Conservation (phyloP, 2,797 vertebrate species). For the Sylvilagus floridanus region DNA sequence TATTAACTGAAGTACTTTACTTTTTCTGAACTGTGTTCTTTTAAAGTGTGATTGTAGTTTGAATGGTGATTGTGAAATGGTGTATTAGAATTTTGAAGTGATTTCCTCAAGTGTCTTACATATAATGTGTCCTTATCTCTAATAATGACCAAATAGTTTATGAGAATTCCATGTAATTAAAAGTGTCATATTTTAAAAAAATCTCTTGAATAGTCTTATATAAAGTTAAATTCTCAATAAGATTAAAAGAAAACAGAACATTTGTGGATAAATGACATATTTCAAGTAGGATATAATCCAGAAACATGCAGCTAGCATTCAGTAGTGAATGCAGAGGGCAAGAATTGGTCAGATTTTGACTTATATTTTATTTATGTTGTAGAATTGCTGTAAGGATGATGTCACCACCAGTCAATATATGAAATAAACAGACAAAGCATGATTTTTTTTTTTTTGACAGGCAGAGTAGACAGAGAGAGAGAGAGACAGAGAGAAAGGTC, state of each 20-base stretch:
- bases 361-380: background rate
- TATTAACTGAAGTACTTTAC: constrained; percentile 69
- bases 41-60: constrained; percentile 31
- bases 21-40: constrained; percentile 58
- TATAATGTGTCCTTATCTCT: too few relatives aligned
- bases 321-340: background rate
- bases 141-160: background rate
- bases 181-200: background rate
- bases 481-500: too few relatives aligned
- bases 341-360: background rate
- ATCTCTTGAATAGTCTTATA: background rate
- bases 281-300: background rate
- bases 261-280: background rate
- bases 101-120: constrained; percentile 61
- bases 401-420: background rate
- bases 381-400: background rate
- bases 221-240: background rate
- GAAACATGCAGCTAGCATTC: background rate
- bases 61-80: constrained; percentile 62
- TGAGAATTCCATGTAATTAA: background rate
- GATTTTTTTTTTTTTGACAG: too few relatives aligned
- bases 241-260: background rate
- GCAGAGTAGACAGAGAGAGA: too few relatives aligned
- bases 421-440: background rate
- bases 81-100: constrained; percentile 43